Percentiles rank a stretch among this genome's conserved stretches.
phyloP scores from a whole-genome alignment of 1,140 invertebrate genomes.

The Heliothis subflexa region DNA sequence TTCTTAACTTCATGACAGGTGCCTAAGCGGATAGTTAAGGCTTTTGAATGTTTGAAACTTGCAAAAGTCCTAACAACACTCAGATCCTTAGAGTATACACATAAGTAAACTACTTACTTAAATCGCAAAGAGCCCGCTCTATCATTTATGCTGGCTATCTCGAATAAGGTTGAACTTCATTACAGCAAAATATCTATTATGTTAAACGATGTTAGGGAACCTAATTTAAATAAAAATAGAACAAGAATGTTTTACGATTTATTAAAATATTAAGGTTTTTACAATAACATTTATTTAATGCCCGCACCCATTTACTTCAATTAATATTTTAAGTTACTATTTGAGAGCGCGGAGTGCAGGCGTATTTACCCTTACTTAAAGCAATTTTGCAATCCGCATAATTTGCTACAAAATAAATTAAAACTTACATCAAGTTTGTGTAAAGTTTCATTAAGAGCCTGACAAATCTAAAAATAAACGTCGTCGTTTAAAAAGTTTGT shows the following conservation, averaged over 20 bases:
- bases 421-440: constrained; percentile 41
- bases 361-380: constrained; percentile 3
- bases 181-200: no score
- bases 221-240: constrained; percentile 23
- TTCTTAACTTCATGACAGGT: no score
- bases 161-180: no score
- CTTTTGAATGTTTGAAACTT: no score
- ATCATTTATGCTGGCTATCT: no score
- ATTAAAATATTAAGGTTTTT: constrained; percentile 27
- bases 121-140: no score
- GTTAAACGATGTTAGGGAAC: neutral
- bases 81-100: neutral
- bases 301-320: neutral
- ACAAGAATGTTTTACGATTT: constrained; percentile 3
- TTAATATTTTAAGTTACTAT: neutral
- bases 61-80: neutral
- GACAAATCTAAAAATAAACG: constrained; percentile 6
- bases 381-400: neutral
- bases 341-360: neutral
- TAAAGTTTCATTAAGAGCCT: constrained; percentile 38
- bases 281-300: constrained; percentile 1
- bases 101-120: no score
- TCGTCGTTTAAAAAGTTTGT: constrained; percentile 12
- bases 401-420: constrained; percentile 33
- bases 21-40: no score